Evolutionary conservation across 2,113 vertebrate genomes (phyloP).

Genomic region (Gasterosteus aculeatus): DNA sequence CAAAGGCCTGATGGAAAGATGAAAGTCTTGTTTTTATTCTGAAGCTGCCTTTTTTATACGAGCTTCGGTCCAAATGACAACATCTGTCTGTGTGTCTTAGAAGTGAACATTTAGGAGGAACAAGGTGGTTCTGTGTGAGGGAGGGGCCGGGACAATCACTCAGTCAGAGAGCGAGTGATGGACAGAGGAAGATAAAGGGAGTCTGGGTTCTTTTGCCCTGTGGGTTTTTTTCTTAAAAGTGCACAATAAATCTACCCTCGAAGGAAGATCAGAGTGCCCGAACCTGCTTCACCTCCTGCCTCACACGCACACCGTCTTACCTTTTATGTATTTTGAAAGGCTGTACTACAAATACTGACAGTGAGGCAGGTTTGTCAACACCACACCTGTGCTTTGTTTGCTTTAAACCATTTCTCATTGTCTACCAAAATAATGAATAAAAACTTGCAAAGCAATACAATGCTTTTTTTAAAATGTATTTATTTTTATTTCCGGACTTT

Average conservation of each 20-base stretch:
- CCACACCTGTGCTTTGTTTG: neutral
- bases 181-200: slow-evolving; percentile 53
- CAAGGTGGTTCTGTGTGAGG: slow-evolving; percentile 37
- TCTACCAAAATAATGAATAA: neutral
- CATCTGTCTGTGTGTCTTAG: slow-evolving; percentile 52
- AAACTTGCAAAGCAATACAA: neutral
- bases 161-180: slow-evolving; percentile 47
- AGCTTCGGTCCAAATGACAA: slow-evolving; percentile 48
- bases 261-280: slow-evolving; percentile 52
- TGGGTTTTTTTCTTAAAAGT: slow-evolving; percentile 20
- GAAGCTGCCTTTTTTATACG: slow-evolving; percentile 56
- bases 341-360: neutral
- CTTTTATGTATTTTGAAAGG: neutral
- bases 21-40: slow-evolving; percentile 66
- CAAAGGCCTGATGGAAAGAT: slow-evolving; percentile 60
- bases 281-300: neutral
- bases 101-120: slow-evolving; percentile 42
- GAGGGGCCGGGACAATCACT: slow-evolving; percentile 43
- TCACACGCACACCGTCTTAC: neutral
- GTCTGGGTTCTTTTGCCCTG: slow-evolving; percentile 38
- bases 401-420: neutral
- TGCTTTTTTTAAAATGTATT: too few species aligned
- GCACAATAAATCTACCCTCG: slow-evolving; percentile 34
- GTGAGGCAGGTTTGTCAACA: neutral
- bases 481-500: too few species aligned